Base-by-base conservation (phyloP, 2,797 vertebrate species). In the Nannoperca australis region DNA sequence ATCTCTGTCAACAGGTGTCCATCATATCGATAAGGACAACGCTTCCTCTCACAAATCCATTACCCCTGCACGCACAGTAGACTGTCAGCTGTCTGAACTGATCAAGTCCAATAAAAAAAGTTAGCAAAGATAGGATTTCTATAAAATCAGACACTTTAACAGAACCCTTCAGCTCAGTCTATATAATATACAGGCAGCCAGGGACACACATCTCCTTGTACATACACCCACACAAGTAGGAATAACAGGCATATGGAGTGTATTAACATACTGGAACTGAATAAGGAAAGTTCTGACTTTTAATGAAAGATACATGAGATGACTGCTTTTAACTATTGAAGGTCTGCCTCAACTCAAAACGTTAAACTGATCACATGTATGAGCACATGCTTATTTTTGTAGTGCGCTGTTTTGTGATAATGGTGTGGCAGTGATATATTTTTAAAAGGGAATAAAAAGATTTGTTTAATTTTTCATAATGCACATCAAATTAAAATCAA, bases 231-330 rank as follows among this genome's bases (percentile, higher is more conserved):
- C 58, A 50, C 54, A 50, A 61, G 60, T 44, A 55, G 27, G 55
- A 87, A 50, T 59, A 59, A 56, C 14, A 65, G 50, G 54, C 89
- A 92, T 87, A 73, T 92, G 89, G 89, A 84, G 81, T 0, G 2
- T 36, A 85, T 91, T 86, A 92, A 78, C 72, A 72, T 65, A 73
- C 71, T 90, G 84, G 79, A 92, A 71, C 60, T 30, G 78, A 72
- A 76, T 82, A 81, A 73, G 82, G 75, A 89, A 85, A 88, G 72
- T 80, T 83, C 76, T 66, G 83, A 70, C 80, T 83, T 81, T 61
- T 85, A 84, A 89, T 88, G 65, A 90, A 86, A 79, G 85, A 91
- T 79, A 76, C 81, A 82, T 20, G 82, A 89, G 78, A 79, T 13
- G 62, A 63, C 74, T 56, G 53, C 53, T 70, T 68, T 81, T 81